These are phyloP conservation scores for Amphiduros pacificus DNA, from an alignment of 2,888 invertebrate species.

Conservation along the genomic window DNA sequence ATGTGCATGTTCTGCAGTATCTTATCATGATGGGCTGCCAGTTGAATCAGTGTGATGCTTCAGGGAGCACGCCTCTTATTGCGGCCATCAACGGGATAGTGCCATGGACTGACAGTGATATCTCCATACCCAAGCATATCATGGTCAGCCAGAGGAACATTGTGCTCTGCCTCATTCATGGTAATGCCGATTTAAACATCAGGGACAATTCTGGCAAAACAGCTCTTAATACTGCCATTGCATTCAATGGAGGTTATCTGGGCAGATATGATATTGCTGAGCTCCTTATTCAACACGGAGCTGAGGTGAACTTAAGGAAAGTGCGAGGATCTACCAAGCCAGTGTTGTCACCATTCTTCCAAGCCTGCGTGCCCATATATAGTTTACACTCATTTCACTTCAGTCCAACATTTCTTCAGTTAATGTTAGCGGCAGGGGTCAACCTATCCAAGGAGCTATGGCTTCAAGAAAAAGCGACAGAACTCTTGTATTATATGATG, in stretches of 20 bases:
- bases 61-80: background rate
- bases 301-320: background rate
- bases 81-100: background rate
- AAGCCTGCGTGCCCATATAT: too few relatives aligned
- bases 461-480: too few relatives aligned
- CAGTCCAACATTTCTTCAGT: background rate
- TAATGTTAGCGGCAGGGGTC: background rate
- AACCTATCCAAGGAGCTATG: too few relatives aligned
- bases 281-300: background rate
- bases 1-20: background rate
- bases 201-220: background rate
- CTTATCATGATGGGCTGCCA: background rate
- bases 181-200: background rate
- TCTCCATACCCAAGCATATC: background rate
- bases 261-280: background rate
- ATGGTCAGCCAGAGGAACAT: background rate
- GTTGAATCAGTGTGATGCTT: background rate
- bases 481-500: too few relatives aligned
- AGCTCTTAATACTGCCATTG: background rate
- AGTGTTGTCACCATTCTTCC: background rate
- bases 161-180: background rate
- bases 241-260: background rate
- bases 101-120: background rate
- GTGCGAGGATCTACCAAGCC: background rate
- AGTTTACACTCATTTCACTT: too few relatives aligned